These are phyloP conservation scores for Piprites chloris DNA, from an alignment of 2,113 vertebrate species.

Conservation along the genomic window DNA sequence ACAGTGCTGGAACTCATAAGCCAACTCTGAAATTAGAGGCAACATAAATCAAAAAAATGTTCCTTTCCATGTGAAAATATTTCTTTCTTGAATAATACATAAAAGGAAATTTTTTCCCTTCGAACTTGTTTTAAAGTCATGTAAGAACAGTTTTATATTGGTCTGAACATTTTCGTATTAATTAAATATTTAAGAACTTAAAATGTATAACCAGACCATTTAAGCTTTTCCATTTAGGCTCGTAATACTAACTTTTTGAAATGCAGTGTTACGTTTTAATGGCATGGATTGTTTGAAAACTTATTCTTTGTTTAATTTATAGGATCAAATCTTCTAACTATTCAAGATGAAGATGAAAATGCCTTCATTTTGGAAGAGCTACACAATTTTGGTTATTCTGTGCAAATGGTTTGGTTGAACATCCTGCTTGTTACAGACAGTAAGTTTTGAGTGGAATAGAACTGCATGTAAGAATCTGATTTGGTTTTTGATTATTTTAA, in stretches of 20 bases:
- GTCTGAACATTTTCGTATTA: not conserved
- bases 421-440: conserved; percentile 76
- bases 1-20: not conserved
- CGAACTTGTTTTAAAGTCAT: not conserved
- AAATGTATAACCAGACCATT: not conserved
- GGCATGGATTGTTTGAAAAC: not conserved
- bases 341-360: conserved; percentile 85
- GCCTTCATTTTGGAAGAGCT: conserved; percentile 86
- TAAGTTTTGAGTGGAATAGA: conserved; percentile 69
- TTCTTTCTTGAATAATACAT: not conserved
- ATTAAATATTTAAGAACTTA: not conserved
- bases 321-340: conserved; percentile 85
- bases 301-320: conserved; percentile 26
- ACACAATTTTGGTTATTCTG: conserved; percentile 71
- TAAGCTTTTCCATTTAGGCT: not conserved
- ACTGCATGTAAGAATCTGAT: not conserved
- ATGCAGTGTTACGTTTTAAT: not conserved
- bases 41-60: not conserved
- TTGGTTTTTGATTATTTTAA: not conserved
- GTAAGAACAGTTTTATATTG: not conserved
- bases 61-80: not conserved
- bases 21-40: not conserved
- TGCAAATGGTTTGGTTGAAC: conserved; percentile 87
- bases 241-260: not conserved
- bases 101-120: not conserved